Evolutionary conservation across 2,888 invertebrate species (phyloP), one percentile per base, ranked within the genome.

Genomic region (Fabriciana adippe): DNA sequence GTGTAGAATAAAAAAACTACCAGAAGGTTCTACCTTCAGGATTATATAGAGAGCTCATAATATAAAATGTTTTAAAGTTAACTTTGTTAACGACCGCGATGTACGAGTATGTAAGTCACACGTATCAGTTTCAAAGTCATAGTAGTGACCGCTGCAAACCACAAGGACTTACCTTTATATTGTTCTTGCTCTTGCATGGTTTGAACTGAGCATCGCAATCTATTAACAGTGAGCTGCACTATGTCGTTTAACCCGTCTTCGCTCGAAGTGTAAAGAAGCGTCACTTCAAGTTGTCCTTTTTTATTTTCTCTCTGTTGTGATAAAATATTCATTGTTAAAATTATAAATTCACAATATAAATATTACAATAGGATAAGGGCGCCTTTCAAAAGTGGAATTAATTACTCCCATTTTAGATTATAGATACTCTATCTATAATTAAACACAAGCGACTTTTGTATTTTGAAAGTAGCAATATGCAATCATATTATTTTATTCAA

Each of bases 131-230:
- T 48, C 59, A 59, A 59, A 59, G 60, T 61, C 51, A 50, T 50
- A 50, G 11, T 15, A 50, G 51, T 50, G 15, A 51, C 61, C 51
- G 18, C 35, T 18, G 8, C 41, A 18, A 11, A 55, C 45, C 26
- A 21, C 53, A 50, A 41, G 35, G 11, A 48, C 53, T 15, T 85
- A 94, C 94, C 95, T 89, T 95, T 95, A 73, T 93, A 92, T 75
- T 93, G 93, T 80, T 95, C 95, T 72, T 95, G 95, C 73, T 95
- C 94, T 74, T 95, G 95, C 95, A 95, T 95, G n/a, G 95, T 94
- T 80, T 94, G 94, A 68, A 95, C 91, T 68, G 94, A 95, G 81
- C 95, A 95, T 68, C 95, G 88, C 69, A 95, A 86, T 73, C 95
- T 92, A 72, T 94, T 94, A 50, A 96, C 90, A 11, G 94, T 94